Evolutionary conservation across 2,113 vertebrate species (phyloP).

Genomic region (Hyperoodon ampullatus): DNA sequence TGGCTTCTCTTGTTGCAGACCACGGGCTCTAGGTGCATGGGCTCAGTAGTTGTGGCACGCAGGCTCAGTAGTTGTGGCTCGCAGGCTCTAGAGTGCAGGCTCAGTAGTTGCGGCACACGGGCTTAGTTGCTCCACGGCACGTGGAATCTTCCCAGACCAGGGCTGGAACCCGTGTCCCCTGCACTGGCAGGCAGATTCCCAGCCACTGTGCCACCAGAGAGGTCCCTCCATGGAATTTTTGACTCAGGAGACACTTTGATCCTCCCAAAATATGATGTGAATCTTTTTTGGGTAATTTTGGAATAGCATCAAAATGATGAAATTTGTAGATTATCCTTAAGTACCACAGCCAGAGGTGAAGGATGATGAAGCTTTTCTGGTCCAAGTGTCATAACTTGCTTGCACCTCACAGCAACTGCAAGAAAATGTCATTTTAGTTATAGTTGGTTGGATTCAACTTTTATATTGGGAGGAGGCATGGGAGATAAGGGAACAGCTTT

Average conservation of each 20-base stretch:
- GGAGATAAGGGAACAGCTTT: neutral
- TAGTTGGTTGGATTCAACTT: neutral
- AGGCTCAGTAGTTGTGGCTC: no score
- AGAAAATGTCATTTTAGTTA: neutral
- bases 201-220: no score
- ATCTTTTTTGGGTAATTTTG: slow-evolving; percentile 12
- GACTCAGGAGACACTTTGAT: neutral
- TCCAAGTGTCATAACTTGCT: neutral
- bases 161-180: no score
- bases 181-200: no score
- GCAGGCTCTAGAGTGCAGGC: no score
- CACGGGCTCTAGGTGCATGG: no score
- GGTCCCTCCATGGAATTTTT: neutral
- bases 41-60: no score
- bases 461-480: neutral
- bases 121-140: no score
- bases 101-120: no score
- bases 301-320: neutral
- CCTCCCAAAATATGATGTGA: neutral
- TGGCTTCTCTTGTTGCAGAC: no score
- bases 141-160: no score
- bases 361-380: neutral
- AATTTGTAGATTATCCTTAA: neutral
- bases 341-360: neutral
- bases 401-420: neutral